These are phyloP conservation scores for Pithys albifrons DNA, from an alignment of 2,113 vertebrate genomes.

Conservation along the genomic window DNA sequence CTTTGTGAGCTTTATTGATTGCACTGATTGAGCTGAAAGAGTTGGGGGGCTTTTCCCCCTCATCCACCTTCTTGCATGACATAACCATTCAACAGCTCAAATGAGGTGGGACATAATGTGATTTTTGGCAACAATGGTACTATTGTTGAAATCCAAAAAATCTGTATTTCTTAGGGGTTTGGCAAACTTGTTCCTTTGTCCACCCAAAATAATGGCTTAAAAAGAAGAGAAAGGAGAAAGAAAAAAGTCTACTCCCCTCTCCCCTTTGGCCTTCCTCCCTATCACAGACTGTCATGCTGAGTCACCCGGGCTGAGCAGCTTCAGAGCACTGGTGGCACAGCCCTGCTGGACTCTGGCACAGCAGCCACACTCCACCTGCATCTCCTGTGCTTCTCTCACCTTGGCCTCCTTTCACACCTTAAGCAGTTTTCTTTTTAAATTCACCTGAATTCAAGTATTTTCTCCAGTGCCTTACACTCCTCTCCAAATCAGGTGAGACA, in stretches of 20 bases:
- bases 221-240: neutral
- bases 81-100: slow-evolving; percentile 63
- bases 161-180: slow-evolving; percentile 59
- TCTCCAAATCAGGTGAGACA: neutral
- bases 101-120: slow-evolving; percentile 65
- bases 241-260: neutral
- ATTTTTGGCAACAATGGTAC: slow-evolving; percentile 51
- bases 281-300: neutral
- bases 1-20: slow-evolving; percentile 56
- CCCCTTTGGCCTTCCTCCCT: slow-evolving; percentile 32
- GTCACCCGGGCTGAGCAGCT: neutral
- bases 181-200: slow-evolving; percentile 64
- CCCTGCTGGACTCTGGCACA: neutral
- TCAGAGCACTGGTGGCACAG: neutral
- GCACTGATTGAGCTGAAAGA: slow-evolving; percentile 27
- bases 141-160: slow-evolving; percentile 50
- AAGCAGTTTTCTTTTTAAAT: neutral
- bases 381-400: neutral
- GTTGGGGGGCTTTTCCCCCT: slow-evolving; percentile 24
- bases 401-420: neutral
- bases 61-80: slow-evolving; percentile 36
- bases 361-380: rapidly evolving
- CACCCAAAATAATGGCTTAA: slow-evolving; percentile 35
- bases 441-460: neutral
- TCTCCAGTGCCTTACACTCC: neutral